These are phyloP conservation scores for Tyrannus savana DNA, from an alignment of 2,113 vertebrate species.

Conservation along the genomic window DNA sequence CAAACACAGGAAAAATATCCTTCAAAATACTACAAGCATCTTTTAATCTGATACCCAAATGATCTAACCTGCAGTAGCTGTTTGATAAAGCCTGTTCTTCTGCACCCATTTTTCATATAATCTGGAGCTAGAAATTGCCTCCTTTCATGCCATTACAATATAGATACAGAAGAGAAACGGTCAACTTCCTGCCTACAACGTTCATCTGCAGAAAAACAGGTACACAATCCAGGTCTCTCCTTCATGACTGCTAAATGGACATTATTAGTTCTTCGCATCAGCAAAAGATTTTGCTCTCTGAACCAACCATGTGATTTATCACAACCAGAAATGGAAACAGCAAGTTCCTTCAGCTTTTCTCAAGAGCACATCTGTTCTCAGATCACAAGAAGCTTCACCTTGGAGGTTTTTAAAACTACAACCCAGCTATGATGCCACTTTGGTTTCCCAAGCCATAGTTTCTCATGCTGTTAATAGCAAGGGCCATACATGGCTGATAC, in stretches of 20 bases:
- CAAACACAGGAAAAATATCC: not conserved
- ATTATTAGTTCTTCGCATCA: not conserved
- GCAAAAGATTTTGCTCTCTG: not conserved
- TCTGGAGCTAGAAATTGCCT: not conserved
- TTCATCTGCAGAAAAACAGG: not conserved
- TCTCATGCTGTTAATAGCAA: not conserved
- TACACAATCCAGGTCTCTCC: not conserved
- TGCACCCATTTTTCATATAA: not conserved
- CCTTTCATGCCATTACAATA: not conserved
- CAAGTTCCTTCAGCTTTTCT: not conserved
- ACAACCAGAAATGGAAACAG: not conserved
- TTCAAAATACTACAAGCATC: not conserved
- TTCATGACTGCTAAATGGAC: not conserved
- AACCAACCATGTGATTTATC: not conserved
- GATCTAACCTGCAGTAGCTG: not conserved
- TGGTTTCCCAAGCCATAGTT: not conserved
- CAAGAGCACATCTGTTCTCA: not conserved
- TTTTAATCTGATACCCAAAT: not conserved
- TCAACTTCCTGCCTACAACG: not conserved
- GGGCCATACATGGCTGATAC: not conserved
- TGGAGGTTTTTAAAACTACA: not conserved
- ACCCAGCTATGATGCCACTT: not conserved
- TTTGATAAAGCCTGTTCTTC: not conserved
- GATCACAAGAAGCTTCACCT: not conserved
- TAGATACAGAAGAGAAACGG: not conserved